Conservation (phyloP, 1,140 invertebrate species). For the Cylas formicarius region DNA sequence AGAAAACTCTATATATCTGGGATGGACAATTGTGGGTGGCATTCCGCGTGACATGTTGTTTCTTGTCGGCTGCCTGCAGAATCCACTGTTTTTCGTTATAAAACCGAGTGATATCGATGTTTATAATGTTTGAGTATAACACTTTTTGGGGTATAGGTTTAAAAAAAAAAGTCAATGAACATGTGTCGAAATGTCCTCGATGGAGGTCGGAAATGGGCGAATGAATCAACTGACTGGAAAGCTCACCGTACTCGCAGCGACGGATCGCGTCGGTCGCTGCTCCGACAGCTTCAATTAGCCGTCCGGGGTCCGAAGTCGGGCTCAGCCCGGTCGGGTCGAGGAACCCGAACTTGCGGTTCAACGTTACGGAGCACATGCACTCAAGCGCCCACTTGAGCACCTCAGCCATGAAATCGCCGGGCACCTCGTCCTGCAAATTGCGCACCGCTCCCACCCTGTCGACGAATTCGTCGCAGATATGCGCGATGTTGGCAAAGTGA, state of each 20-base stretch:
- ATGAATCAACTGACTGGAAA: constrained; percentile 6
- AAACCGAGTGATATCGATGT: too few relatives aligned
- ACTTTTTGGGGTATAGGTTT: too few relatives aligned
- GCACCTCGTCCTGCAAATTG: constrained; percentile 56
- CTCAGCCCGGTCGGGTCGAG: constrained; percentile 45
- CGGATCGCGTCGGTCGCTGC: constrained; percentile 54
- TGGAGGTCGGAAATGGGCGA: too few relatives aligned
- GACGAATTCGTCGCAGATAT: constrained; percentile 44
- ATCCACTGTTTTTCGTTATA: too few relatives aligned
- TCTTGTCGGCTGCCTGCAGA: too few relatives aligned
- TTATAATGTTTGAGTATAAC: too few relatives aligned
- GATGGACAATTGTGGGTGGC: too few relatives aligned
- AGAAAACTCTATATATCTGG: too few relatives aligned
- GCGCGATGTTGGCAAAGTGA: constrained; percentile 39
- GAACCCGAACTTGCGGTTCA: constrained; percentile 36
- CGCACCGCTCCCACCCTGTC: constrained; percentile 42
- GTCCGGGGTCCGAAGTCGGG: constrained; percentile 46
- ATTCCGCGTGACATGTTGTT: too few relatives aligned
- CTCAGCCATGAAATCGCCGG: constrained; percentile 50
- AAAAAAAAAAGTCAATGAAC: too few relatives aligned
- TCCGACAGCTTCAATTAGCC: constrained; percentile 52
- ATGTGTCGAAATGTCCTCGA: too few relatives aligned
- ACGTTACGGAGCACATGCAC: constrained; percentile 47
- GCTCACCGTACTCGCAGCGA: constrained; percentile 48
- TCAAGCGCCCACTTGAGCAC: constrained; percentile 61